A percentile compares a stretch with the other conserved stretches of the same genome.
Evolutionary conservation across 2,888 invertebrate species (phyloP).

Genomic region (Lissocephala sabroskyi): DNA sequence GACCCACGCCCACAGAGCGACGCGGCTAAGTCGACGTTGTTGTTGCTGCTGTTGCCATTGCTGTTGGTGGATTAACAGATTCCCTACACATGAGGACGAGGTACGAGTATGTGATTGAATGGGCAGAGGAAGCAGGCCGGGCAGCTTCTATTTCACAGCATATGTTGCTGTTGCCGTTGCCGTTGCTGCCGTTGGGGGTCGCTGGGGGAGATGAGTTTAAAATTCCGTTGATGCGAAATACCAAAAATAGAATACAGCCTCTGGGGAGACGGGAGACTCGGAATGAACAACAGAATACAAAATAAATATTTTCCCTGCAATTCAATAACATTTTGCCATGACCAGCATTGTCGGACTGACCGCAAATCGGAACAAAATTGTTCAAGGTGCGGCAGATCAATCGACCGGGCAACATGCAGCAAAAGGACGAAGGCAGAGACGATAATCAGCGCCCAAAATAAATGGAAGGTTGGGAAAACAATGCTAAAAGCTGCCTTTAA

Average conservation of each 20-base stretch:
- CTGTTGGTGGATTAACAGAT: constrained; percentile 48
- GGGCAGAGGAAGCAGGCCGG: constrained; percentile 4
- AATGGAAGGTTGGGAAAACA: constrained; percentile 33
- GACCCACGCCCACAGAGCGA: constrained; percentile 15
- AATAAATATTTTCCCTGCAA: constrained; percentile 51
- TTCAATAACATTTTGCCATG: constrained; percentile 30
- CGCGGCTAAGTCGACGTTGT: constrained; percentile 4
- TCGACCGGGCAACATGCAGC: constrained; percentile 5
- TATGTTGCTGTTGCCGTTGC: constrained; percentile 18
- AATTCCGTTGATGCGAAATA: constrained; percentile 39
- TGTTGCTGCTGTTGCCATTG: constrained; percentile 23
- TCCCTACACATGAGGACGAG: constrained; percentile 9
- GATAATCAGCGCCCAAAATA: constrained; percentile 50
- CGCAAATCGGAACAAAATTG: neutral
- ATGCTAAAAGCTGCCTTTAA: constrained; percentile 33
- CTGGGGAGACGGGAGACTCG: no score
- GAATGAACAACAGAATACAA: constrained; percentile 22
- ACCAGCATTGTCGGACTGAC: no score
- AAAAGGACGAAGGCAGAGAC: constrained; percentile 7
- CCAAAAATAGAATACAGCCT: constrained; percentile 38
- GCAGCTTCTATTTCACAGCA: constrained; percentile 31
- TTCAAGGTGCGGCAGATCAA: constrained; percentile 1
- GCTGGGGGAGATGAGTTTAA: constrained; percentile 22
- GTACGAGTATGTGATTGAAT: constrained; percentile 2
- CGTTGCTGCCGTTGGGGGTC: neutral